These are phyloP conservation scores for Sturnira hondurensis DNA, from an alignment of 2,113 vertebrate species.

Conservation along the genomic window DNA sequence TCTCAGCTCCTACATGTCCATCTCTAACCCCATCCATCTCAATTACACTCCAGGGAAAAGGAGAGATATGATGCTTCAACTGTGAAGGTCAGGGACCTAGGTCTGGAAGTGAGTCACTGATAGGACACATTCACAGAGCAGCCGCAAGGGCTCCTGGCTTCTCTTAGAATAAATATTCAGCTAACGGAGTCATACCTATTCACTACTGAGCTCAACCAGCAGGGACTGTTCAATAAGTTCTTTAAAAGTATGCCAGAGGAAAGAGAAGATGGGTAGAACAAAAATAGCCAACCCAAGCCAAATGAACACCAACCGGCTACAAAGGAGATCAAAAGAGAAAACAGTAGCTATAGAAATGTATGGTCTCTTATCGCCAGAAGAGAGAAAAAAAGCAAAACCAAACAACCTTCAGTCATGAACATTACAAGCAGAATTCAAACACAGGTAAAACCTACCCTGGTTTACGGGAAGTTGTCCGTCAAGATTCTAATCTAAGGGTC, in stretches of 20 bases:
- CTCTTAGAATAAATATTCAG: background rate
- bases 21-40: rapidly evolving
- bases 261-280: background rate
- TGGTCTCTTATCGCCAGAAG: background rate
- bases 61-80: background rate
- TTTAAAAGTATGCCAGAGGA: background rate
- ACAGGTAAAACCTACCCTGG: background rate
- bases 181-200: background rate
- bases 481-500: background rate
- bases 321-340: background rate
- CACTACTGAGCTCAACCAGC: background rate
- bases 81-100: background rate
- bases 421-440: background rate
- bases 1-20: background rate
- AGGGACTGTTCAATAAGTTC: background rate
- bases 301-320: background rate
- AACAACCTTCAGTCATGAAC: background rate
- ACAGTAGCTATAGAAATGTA: background rate
- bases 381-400: background rate
- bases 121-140: background rate
- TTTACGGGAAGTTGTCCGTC: background rate
- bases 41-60: background rate
- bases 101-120: background rate
- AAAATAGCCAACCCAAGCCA: background rate
- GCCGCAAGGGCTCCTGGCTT: background rate